A percentile compares a stretch with the other conserved stretches of the same genome.
These are phyloP conservation scores for Enteromius treurensis DNA, from an alignment of 2,797 vertebrate species.

Conservation along the genomic window DNA sequence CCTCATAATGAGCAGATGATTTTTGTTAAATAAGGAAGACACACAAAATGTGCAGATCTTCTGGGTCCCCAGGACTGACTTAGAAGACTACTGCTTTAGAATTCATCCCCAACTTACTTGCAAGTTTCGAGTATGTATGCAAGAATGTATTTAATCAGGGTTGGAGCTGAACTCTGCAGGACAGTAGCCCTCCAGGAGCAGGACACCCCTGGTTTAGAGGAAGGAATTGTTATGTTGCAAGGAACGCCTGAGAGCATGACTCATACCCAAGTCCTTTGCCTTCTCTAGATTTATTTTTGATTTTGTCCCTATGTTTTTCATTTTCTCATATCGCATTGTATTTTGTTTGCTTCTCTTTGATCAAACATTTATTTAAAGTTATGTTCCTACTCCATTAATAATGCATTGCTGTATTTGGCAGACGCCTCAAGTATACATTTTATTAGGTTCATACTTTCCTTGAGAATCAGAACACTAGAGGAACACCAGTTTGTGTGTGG, in stretches of 20 bases:
- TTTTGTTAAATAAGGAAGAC: background rate
- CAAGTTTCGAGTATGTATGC: background rate
- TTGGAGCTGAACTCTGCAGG: background rate
- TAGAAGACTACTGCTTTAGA: background rate
- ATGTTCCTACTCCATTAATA: background rate
- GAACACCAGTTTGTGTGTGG: conserved; percentile 14
- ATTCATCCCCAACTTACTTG: background rate
- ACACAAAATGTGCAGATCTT: background rate
- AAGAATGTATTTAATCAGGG: background rate
- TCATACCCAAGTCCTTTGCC: conserved; percentile 9
- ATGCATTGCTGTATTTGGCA: conserved; percentile 5
- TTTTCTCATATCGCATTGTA: background rate
- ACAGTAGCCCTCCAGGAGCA: background rate
- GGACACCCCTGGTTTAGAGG: conserved; percentile 15
- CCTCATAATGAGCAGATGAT: background rate
- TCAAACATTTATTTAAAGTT: conserved; percentile 1
- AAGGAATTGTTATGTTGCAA: conserved; percentile 10
- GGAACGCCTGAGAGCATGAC: conserved; percentile 19
- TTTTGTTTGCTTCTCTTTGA: background rate
- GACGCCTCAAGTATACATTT: background rate
- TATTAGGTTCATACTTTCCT: background rate
- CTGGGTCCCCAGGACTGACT: background rate
- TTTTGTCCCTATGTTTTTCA: conserved; percentile 8
- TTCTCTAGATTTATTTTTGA: conserved; percentile 2
- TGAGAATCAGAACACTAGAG: background rate